Percentiles rank a stretch among this genome's conserved stretches.
Evolutionary conservation across 2,113 vertebrate genomes (phyloP).

Genomic region (Pygoscelis antarcticus): DNA sequence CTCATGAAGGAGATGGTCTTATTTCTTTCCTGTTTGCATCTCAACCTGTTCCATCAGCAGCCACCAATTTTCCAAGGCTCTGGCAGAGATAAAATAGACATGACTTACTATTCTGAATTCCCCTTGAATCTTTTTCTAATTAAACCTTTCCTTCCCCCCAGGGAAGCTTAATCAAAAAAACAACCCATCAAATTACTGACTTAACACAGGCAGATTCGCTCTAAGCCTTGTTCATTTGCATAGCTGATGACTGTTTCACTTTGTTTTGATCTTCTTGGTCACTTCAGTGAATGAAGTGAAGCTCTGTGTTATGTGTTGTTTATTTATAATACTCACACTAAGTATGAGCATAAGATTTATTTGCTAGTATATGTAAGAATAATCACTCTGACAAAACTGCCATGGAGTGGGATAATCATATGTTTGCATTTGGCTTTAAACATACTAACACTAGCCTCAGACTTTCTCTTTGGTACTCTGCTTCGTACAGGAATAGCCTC

Average conservation of each 20-base stretch:
- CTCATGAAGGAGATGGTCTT: background rate
- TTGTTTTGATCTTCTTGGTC: constrained; percentile 1
- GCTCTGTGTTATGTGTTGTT: background rate
- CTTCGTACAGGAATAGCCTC: background rate
- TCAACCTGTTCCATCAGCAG: background rate
- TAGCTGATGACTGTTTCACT: background rate
- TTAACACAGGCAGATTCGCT: background rate
- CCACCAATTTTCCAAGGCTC: background rate
- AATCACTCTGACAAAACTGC: background rate
- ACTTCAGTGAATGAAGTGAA: background rate
- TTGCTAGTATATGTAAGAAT: background rate
- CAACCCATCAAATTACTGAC: background rate
- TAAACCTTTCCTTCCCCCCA: background rate
- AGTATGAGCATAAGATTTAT: background rate
- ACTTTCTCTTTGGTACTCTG: background rate
- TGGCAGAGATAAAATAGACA: background rate
- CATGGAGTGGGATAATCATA: background rate
- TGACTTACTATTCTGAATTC: background rate
- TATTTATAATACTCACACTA: background rate
- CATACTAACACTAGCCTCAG: background rate
- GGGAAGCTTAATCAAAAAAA: constrained; percentile 28
- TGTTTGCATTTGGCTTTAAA: background rate
- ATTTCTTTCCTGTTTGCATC: background rate
- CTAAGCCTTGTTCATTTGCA: background rate
- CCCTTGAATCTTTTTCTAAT: constrained; percentile 26